Percentiles rank a stretch among this genome's conserved stretches.
phyloP scores from a whole-genome alignment of 2,113 vertebrate genomes.

The Onychorhynchus coronatus region DNA sequence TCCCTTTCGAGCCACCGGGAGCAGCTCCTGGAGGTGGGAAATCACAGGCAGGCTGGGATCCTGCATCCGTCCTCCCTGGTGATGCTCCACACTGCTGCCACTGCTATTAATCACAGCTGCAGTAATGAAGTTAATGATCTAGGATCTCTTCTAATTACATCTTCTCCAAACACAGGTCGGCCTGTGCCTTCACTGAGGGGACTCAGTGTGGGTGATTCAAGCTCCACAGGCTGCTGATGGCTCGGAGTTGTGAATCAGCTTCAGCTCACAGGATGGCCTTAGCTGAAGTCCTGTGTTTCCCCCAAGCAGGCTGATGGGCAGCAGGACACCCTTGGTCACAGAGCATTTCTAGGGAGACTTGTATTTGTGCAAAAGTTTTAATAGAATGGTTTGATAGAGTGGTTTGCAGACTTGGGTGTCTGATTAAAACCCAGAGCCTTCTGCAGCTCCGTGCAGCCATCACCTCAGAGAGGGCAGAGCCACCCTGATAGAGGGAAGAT shows the following conservation, averaged over 20 bases:
- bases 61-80: background rate
- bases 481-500: background rate
- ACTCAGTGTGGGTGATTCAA: background rate
- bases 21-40: background rate
- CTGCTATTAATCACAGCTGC: constrained; percentile 35
- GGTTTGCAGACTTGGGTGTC: background rate
- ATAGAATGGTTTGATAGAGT: background rate
- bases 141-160: constrained; percentile 8
- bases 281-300: background rate
- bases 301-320: background rate
- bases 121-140: constrained; percentile 14
- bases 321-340: background rate
- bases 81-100: background rate
- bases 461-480: accelerated
- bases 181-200: background rate
- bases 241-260: background rate
- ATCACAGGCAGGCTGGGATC: background rate
- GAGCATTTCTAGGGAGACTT: background rate
- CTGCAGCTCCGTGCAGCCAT: background rate
- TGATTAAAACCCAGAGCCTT: background rate
- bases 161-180: constrained; percentile 5
- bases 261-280: background rate
- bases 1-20: background rate
- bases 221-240: background rate
- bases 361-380: background rate